Evolutionary conservation across 2,797 vertebrate species (phyloP), one percentile per base, ranked within the genome.

Genomic region (Acanthurus tractus): DNA sequence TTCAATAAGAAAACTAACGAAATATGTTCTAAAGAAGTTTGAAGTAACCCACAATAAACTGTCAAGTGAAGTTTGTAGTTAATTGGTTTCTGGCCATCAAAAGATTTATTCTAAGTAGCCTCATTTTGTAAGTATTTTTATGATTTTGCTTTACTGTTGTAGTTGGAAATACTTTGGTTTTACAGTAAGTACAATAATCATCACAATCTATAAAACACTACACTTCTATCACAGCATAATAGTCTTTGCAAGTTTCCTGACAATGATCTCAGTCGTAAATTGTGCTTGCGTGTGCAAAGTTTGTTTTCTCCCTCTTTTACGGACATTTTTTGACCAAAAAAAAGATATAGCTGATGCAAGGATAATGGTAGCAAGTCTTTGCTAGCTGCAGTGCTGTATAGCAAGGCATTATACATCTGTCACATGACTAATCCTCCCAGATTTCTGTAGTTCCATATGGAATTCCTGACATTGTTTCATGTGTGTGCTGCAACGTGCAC

Each of bases 401-500:
- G 88, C 69, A 72, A 68, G 71, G 82, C 74, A 81, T 90, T 81
- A 75, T 77, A 72, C 64, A 71, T 77, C 70, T 70, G 76, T 91
- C 94, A 93, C 89, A 92, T 93, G 93, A 92, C 77, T 91, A 89
- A 93, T 92, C 88, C 79, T 65, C 34, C 70, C 75, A 82, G 86
- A 82, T 89, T 89, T 93, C 83, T 79, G 52, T 36, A 63, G 63
- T 73, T 91, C 63, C 64, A 83, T 77, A 79, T 70, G 83, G 89
- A 88, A 95, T 95, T 94, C 93, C 86, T 87, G 63, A 76, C 74
- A 95, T 94, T 91, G 91, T 89, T 87, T 69, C 67, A 50, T 61
- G 49, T 52, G 79, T 83, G 55, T 50, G 36, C 81, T 89, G 69
- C 79, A 82, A 76, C 12, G 75, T 89, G 80, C 78, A 57, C 81